phyloP scores from a whole-genome alignment of 2,888 invertebrate genomes.

The Drosophila meridionalis region DNA sequence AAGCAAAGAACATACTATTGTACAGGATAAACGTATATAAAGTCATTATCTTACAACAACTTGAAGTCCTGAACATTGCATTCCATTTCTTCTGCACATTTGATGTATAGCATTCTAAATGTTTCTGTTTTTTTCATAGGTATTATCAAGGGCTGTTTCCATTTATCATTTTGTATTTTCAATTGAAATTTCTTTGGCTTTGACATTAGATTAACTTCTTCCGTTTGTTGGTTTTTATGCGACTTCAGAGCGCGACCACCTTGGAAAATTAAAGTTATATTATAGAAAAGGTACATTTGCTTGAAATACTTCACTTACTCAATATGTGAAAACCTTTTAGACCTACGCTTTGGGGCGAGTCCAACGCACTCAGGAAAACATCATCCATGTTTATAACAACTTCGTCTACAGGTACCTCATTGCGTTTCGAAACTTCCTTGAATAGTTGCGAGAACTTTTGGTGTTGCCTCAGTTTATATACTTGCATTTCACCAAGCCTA shows the following conservation, averaged over 20 bases:
- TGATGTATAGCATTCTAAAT: constrained; percentile 79
- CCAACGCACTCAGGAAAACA: constrained; percentile 65
- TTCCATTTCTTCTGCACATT: constrained; percentile 82
- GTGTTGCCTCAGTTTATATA: constrained; percentile 73
- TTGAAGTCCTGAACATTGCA: constrained; percentile 50
- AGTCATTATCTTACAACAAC: constrained; percentile 45
- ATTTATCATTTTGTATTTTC: constrained; percentile 80
- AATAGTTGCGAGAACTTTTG: constrained; percentile 81
- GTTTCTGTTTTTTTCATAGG: constrained; percentile 69
- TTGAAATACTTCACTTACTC: constrained; percentile 57
- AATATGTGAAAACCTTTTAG: constrained; percentile 78
- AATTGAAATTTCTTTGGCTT: constrained; percentile 69
- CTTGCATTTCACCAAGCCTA: constrained; percentile 76
- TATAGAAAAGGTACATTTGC: background rate
- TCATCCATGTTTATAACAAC: constrained; percentile 76
- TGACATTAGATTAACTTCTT: constrained; percentile 30
- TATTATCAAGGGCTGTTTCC: constrained; percentile 77
- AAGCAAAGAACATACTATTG: background rate
- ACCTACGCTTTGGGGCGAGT: constrained; percentile 78
- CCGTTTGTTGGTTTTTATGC: constrained; percentile 3
- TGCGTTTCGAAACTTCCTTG: constrained; percentile 72
- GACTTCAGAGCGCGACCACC: constrained; percentile 68
- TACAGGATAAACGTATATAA: background rate
- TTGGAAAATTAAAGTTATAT: constrained; percentile 20
- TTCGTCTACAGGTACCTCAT: constrained; percentile 60